Base-by-base conservation (phyloP, 2,888 invertebrate genomes). In the Cynaeus angustus region DNA sequence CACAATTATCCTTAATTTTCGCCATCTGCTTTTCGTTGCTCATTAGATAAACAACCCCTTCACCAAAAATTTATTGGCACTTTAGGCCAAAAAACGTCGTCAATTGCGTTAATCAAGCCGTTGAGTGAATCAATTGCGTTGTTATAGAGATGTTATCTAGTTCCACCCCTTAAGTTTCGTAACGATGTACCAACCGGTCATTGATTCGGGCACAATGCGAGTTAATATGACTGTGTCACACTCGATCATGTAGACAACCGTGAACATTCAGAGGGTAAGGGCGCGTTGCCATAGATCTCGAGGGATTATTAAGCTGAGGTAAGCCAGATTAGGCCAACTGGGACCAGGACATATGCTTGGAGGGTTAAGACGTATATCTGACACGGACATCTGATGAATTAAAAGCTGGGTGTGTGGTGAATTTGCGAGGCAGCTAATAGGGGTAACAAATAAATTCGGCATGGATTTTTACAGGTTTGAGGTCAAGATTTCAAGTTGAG, bases 161-260 rank as follows among this genome's bases (percentile, higher is more conserved):
- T 72, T 72, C 68, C 75, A 74, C 72, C 77, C 78, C 75, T 73
- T 62, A 67, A 68, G 73, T 75, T 74, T 62, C 66, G 72, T 73
- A 66, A 66, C 56, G 55, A 55, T 46, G 56, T 56, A 66, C 66
- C 66, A 21, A 74, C 69, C 72, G 78, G 75, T 76, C 82, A 80
- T 82, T 82, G 83, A 83, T 82, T 81, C 75, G 76, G 76, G 76
- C 77, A 83, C 83, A 84, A 84, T 82, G 81, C 74, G 79, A 81
- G 81, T 83, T 84, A 84, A 83, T 83, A 81, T 78, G 80, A 72
- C 76, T 77, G 77, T 83, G 84, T 84, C 84, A 82, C 81, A 83
- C 82, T 83, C 80, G 82, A 84, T 84, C 82, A 83, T 80, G 77
- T 77, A 75, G 76, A 78, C 75, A 75, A 77, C 75, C 79, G 76